These are phyloP conservation scores for Aphodius granarius DNA, from an alignment of 2,888 invertebrate species.

Conservation along the genomic window DNA sequence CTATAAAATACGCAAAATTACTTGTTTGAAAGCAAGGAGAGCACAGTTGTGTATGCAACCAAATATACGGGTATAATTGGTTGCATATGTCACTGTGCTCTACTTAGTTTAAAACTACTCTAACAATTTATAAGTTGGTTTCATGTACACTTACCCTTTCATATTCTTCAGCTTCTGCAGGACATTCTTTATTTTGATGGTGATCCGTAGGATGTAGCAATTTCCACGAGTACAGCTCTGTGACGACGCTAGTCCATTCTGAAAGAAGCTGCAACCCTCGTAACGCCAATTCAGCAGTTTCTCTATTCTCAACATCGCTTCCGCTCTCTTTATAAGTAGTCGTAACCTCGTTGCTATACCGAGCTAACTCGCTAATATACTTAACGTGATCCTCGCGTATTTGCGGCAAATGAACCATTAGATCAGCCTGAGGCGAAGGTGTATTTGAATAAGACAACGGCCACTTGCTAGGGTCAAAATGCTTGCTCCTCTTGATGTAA, in stretches of 20 bases:
- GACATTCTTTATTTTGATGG: constrained; percentile 92
- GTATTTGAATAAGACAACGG: constrained; percentile 82
- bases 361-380: constrained; percentile 93
- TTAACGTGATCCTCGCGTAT: constrained; percentile 96
- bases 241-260: constrained; percentile 96
- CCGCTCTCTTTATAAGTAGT: constrained; percentile 93
- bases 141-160: constrained; percentile 65
- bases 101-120: no score
- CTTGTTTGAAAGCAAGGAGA: background rate
- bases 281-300: constrained; percentile 88
- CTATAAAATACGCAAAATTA: constrained; percentile 50
- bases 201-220: constrained; percentile 96
- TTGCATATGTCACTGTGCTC: no score
- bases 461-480: constrained; percentile 92
- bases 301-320: constrained; percentile 87
- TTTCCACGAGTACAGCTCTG: constrained; percentile 98
- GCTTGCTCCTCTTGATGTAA: constrained; percentile 92
- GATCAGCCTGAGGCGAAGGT: constrained; percentile 88
- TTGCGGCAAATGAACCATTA: constrained; percentile 92
- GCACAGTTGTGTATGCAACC: no score
- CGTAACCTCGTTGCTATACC: constrained; percentile 86
- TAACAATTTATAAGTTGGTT: background rate
- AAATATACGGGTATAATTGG: no score
- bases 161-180: constrained; percentile 96
- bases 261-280: constrained; percentile 91